Base-by-base conservation (phyloP, 2,113 vertebrate species). In the Muntiacus reevesi region DNA sequence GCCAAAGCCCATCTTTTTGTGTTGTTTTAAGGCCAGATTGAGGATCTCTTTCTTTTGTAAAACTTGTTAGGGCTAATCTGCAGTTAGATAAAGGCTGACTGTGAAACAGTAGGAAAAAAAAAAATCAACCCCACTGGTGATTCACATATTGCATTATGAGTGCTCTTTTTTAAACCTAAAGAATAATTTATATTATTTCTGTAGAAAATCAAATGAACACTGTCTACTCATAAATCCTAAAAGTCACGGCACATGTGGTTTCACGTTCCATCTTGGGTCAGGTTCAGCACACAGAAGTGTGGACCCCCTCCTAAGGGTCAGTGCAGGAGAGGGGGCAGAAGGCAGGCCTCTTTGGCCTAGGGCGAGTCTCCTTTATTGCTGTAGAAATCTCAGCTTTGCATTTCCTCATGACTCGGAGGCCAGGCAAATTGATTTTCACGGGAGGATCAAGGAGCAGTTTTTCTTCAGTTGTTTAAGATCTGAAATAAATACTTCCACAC, bases 111-210 rank as follows among this genome's bases (percentile, higher is more conserved):
- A 99, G 98, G 98, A 98, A 98, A 62, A 52, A 47, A 54, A 95
- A 96, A 97, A 98, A 98, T 97, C 98, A 98, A 99, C 98, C 98
- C 97, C 98, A 98, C 97, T 98, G 97, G 98, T 98, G 99, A 99
- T 99, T 99, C 99, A 99, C 99, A 99, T 96, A 98, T 98, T 98
- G 98, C 98, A 98, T 98, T 97, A 97, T 95, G 98, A 98, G 97
- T 98, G 98, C 97, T 98, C 97, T 98, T 97, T 62, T 96, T 94
- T 93, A 97, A 98, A 98, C 94, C 79, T 98, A 94, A 98, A 98
- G 97, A 98, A 98, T 98, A 98, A 99, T 98, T 98, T 98, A 98
- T 98, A 98, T 98, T 97, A 98, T 98, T 98, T 97, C 86, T 96
- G 98, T 98, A 98, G 98, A 98, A 99, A 98, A 98, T 97, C 98